Evolutionary conservation across 2,113 vertebrate genomes (phyloP), one percentile per base, ranked within the genome.

Genomic region (Nanorana parkeri): DNA sequence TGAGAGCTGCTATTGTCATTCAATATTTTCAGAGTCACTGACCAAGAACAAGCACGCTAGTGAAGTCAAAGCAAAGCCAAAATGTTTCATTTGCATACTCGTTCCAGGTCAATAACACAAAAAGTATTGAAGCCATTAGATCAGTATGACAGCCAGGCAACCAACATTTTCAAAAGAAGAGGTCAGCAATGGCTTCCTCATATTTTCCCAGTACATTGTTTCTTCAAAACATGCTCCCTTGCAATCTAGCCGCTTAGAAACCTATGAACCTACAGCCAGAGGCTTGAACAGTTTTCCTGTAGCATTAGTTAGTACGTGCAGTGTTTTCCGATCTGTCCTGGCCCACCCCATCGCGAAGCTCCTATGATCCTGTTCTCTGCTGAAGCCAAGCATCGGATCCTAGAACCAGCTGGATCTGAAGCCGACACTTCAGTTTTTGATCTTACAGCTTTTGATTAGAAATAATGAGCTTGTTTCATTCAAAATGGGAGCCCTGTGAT

Each of bases 381-480:
- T 94, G 92, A 94, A 96, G 96, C 94, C 95, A 93, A 93, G 95
- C 93, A 94, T 93, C 93, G 94, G 79, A 81, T 81, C 79, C 67
- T 51, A 29, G 28, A 81, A 74, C 69, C 69, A 74, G 69, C 92
- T 94, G 95, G 95, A 96, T 96, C 95, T 96, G 93, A 96, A 96
- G 95, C 95, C 94, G 95, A 95, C 96, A 96, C 94, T 93, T 94
- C 95, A 95, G 95, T 96, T 96, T 83, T 96, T 96, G 96, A 96
- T 96, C 96, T 96, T 93, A 94, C 93, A 95, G 94, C 95, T 96
- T 96, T 96, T 96, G 95, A 96, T 96, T 96, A 96, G 95, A 96
- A 95, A 95, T 96, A 96, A 96, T 96, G 95, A 96, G 95, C 95
- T 96, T 95, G 95, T 96, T 96, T 96, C 95, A 96, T 96, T 96